Evolutionary conservation across 2,888 invertebrate genomes (phyloP), one percentile per base, ranked within the genome.

Genomic region (Dicranocentrus wangi): DNA sequence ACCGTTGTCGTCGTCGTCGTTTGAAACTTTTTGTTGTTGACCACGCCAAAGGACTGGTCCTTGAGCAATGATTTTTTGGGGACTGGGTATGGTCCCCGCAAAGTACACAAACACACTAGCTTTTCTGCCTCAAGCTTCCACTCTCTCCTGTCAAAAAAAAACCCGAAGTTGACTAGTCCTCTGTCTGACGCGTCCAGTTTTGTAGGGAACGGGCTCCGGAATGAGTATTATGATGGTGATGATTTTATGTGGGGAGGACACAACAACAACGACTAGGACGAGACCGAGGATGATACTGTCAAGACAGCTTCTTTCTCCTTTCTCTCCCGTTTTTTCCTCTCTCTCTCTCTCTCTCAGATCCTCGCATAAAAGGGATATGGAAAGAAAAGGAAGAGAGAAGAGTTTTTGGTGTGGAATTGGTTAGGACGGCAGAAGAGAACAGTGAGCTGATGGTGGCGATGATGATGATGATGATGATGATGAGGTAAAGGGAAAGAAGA

Each of bases 201-300:
- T n/a, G n/a, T n/a, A n/a, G n/a, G n/a, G n/a, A n/a, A n/a, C n/a
- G n/a, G n/a, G n/a, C n/a, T n/a, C n/a, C n/a, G n/a, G 32, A 32
- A 32, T 10, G 32, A 32, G 5, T 32, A 10, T 32, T 32, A 32
- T 32, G 32, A 32, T 32, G 32, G 10, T 32, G 32, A 32, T 32
- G 32, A 32, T 32, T 51, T 15, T 58, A 23, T 58, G 58, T 23
- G 27, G 21, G 19, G 32, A 61, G 27, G 28, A 72, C 8, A 66
- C 70, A 32, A 77, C 76, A 70, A 69, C 70, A 53, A 69, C 69
- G 55, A 81, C 73, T 63, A 75, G 65, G 55, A 81, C 73, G 70
- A 75, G 65, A 58, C 70, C 75, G 61, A 75, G 70, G 69, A 81
- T 58, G 70, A 51, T 75, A 81, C 75, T 81, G 81, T 81, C 75